These are phyloP conservation scores for Trichonephila clavata DNA, from an alignment of 1,140 invertebrate species.

Conservation along the genomic window DNA sequence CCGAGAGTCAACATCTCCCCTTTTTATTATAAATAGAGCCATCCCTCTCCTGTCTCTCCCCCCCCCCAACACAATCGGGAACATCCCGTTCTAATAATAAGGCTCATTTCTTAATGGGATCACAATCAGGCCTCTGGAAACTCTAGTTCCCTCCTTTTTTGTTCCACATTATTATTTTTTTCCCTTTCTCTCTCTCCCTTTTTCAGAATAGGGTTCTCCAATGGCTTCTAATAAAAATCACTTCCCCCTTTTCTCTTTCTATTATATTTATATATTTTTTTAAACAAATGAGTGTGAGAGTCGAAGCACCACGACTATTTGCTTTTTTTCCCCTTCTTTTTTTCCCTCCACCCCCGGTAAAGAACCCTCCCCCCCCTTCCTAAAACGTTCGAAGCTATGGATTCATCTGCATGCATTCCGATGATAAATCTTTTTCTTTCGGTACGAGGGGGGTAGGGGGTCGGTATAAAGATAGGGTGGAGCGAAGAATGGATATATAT, in stretches of 20 bases:
- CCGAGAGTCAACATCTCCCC: constrained; percentile 48
- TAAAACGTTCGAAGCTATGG: constrained; percentile 51
- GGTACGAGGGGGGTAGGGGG: background rate
- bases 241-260: constrained; percentile 7
- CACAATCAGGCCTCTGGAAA: constrained; percentile 52
- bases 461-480: background rate
- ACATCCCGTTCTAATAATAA: constrained; percentile 63
- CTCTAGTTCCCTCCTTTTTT: background rate
- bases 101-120: constrained; percentile 70
- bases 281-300: constrained; percentile 51
- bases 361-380: background rate
- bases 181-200: background rate
- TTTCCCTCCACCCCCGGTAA: background rate
- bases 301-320: constrained; percentile 57
- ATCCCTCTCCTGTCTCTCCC: background rate
- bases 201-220: constrained; percentile 18
- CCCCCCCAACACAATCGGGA: background rate
- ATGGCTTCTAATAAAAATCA: constrained; percentile 67
- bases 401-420: constrained; percentile 67
- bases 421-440: constrained; percentile 54
- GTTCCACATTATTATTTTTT: constrained; percentile 45
- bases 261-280: constrained; percentile 51
- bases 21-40: background rate
- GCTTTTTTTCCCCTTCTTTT: background rate
- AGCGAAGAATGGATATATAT: constrained; percentile 26